Conservation (phyloP, 2,888 invertebrate genomes). For the Eudasyphora cyanicolor region DNA sequence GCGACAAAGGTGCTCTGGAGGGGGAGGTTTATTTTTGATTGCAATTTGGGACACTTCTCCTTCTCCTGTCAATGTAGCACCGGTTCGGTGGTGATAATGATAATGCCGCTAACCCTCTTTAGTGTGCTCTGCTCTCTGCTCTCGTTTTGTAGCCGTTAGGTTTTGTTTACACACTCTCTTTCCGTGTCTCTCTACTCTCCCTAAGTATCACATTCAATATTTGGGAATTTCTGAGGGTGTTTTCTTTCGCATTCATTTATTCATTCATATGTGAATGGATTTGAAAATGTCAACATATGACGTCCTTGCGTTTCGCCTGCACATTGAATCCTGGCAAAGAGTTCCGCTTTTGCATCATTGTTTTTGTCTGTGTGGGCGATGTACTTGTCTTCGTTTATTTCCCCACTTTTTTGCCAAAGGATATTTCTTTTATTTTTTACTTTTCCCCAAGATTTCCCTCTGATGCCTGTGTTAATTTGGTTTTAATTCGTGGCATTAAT, state of each 20-base stretch:
- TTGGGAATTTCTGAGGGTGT: neutral
- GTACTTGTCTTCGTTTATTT: neutral
- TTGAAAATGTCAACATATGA: slow-evolving; percentile 45
- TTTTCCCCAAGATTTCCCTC: slow-evolving; percentile 2
- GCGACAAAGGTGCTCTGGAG: neutral
- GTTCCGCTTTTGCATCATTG: slow-evolving; percentile 58
- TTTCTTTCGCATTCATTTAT: neutral
- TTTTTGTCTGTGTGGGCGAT: slow-evolving; percentile 27
- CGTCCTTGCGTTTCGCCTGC: neutral
- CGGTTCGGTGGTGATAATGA: neutral
- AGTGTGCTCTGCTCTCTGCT: too few species aligned
- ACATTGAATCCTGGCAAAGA: slow-evolving; percentile 30
- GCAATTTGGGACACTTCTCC: neutral
- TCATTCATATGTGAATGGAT: neutral
- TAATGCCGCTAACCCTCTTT: neutral
- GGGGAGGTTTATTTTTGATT: neutral
- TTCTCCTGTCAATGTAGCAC: neutral
- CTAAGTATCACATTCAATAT: neutral
- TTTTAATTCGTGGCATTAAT: slow-evolving; percentile 42
- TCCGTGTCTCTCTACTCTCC: neutral
- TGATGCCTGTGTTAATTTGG: slow-evolving; percentile 29
- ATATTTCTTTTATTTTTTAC: slow-evolving; percentile 1
- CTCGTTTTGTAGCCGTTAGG: too few species aligned
- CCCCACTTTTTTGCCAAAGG: neutral
- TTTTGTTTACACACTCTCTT: too few species aligned